Evolutionary conservation across 2,797 vertebrate genomes (phyloP).

Genomic region (Xyrichtys novacula): DNA sequence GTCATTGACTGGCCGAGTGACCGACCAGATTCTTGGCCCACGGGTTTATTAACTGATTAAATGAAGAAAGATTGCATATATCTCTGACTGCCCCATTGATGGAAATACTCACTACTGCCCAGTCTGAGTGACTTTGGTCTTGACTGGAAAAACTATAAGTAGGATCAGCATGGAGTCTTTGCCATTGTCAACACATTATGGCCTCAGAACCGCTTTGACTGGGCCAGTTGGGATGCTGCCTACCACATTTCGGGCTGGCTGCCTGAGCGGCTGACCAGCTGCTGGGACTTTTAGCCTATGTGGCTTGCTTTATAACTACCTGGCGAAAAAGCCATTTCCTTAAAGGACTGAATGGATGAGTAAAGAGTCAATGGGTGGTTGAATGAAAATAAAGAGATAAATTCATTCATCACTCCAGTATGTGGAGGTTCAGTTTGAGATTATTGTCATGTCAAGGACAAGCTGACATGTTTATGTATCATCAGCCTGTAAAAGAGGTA

Average conservation of each 20-base stretch:
- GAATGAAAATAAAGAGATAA: constrained; percentile 42
- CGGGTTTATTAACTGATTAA: constrained; percentile 27
- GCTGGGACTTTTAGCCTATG: constrained; percentile 35
- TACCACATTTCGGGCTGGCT: constrained; percentile 39
- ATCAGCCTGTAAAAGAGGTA: no score
- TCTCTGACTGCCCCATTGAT: constrained; percentile 4
- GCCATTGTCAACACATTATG: constrained; percentile 10
- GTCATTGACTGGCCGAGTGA: constrained; percentile 33
- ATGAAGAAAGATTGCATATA: constrained; percentile 9
- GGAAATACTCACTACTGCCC: background rate
- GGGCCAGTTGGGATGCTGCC: constrained; percentile 39
- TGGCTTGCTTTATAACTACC: constrained; percentile 37
- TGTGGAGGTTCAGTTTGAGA: constrained; percentile 1
- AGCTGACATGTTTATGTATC: no score
- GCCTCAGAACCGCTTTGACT: constrained; percentile 23
- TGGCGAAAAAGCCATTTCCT: constrained; percentile 39
- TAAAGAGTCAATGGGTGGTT: constrained; percentile 49
- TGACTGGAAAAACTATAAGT: background rate
- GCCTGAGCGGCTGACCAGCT: constrained; percentile 23
- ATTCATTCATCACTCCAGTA: constrained; percentile 17
- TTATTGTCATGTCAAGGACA: no score
- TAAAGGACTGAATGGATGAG: constrained; percentile 44
- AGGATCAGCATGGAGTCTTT: background rate
- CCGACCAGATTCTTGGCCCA: constrained; percentile 26
- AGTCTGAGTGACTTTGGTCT: background rate